Percentiles rank a stretch among this genome's conserved stretches.
Conservation (phyloP, 2,797 vertebrate genomes). For the Urophycis tenuis region DNA sequence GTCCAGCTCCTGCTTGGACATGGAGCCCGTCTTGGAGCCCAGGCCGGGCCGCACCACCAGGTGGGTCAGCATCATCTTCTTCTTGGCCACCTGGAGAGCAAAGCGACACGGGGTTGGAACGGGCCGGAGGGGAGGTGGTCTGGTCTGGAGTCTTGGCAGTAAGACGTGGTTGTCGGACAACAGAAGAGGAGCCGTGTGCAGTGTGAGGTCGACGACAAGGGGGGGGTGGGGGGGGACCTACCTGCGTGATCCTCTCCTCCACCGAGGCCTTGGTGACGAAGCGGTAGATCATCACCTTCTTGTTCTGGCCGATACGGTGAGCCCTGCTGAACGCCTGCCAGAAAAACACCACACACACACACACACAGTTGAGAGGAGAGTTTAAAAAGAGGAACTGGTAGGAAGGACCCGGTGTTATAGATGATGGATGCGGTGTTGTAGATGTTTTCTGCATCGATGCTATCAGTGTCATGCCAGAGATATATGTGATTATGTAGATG, state of each 20-base stretch:
- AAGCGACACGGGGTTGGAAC: background rate
- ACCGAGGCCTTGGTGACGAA: conserved; percentile 98
- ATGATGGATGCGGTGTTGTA: background rate
- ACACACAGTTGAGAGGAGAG: background rate
- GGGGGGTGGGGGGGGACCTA: conserved; percentile 27
- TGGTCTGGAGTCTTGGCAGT: too few species aligned
- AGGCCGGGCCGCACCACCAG: conserved; percentile 93
- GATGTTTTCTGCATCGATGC: background rate
- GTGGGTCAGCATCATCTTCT: conserved; percentile 99
- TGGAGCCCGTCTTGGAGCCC: conserved; percentile 96
- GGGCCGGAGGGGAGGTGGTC: background rate
- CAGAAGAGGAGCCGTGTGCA: background rate
- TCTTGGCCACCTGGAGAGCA: conserved; percentile 86
- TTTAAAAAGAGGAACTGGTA: too few species aligned
- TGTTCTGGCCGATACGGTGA: conserved; percentile 97
- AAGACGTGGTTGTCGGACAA: too few species aligned
- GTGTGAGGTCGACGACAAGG: too few species aligned
- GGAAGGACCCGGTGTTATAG: too few species aligned
- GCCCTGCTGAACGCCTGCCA: conserved; percentile 93
- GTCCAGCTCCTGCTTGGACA: conserved; percentile 98
- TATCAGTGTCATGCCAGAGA: background rate
- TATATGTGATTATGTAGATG: too few species aligned
- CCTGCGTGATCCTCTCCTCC: conserved; percentile 94
- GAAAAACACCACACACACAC: background rate
- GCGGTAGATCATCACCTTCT: conserved; percentile 99